Evolutionary conservation across 1,140 invertebrate species (phyloP), one percentile per base, ranked within the genome.

Genomic region (Tachypleus tridentatus): DNA sequence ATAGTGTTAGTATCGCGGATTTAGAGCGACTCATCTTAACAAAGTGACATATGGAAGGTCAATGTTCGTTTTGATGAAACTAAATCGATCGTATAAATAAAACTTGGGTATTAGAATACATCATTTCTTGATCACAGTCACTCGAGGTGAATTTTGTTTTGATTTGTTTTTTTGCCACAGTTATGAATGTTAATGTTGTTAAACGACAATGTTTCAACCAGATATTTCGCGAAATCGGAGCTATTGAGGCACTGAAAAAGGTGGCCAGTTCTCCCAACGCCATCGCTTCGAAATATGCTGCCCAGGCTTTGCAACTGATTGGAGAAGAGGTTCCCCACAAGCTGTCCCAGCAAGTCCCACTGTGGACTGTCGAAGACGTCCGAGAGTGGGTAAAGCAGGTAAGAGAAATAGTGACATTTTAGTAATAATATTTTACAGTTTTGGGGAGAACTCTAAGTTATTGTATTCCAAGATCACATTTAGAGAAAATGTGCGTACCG

Each of bases 231-330:
- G 92, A 95, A 76, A 98, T 99, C 67, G 91, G 90, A 60, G 95
- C 93, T 3, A 89, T 99, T 60, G 91, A 97, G 70, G 89, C 94
- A 0, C 80, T 99, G 65, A 98, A 97, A 75, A 92, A 90, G 73
- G 91, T 98, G 0, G 97, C 97, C 5, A 95, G 93, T 74, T 97
- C 93, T 76, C 96, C 97, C 1, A 98, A 98, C 76, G 94, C 95
- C 5, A 88, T 97, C 5, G 96, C 96, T 1, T 97, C 95, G 0
- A 97, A 96, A 77, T 97, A 95, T 75, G 96, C 97, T 0, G 93
- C 89, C 3, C 93, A 98, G 80, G 96, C 97, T 0, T 79, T 99
- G 67, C 83, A 90, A 65, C 80, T 97, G 3, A 97, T 99, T 58
- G 96, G 95, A 0, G 96, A 98, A 77, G 91, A 94, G 74, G 88